Conservation (phyloP, 2,113 vertebrate species). For the Peromyscus californicus region DNA sequence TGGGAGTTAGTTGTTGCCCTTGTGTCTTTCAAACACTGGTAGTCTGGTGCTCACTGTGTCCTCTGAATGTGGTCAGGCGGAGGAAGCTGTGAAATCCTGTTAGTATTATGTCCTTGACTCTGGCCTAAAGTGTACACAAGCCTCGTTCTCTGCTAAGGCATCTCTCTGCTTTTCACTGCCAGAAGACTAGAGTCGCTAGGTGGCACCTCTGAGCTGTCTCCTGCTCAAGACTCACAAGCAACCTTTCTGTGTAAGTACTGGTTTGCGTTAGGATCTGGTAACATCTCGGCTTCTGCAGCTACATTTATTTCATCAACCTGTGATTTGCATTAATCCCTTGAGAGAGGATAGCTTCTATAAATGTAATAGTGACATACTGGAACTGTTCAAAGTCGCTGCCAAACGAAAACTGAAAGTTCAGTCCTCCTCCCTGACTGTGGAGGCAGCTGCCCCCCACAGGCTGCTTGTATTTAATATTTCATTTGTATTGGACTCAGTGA, state of each 20-base stretch:
- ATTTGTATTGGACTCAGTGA: constrained; percentile 13
- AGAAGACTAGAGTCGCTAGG: constrained; percentile 60
- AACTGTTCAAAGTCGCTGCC: background rate
- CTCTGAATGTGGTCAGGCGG: background rate
- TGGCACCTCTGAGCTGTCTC: constrained; percentile 61
- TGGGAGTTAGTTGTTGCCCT: background rate
- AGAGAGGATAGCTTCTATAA: background rate
- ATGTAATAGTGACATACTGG: background rate
- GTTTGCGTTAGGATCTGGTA: background rate
- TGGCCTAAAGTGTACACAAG: background rate
- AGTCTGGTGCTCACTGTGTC: background rate
- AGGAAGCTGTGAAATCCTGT: background rate
- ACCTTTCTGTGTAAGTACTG: background rate
- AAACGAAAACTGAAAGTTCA: constrained; percentile 44
- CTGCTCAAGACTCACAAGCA: background rate
- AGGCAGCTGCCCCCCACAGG: background rate
- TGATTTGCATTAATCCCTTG: constrained; percentile 23
- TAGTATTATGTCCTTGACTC: background rate
- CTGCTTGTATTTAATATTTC: constrained; percentile 40
- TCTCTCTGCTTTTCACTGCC: background rate
- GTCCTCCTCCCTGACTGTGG: background rate
- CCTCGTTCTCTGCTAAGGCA: background rate
- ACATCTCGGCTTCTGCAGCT: background rate
- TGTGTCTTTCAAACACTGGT: background rate
- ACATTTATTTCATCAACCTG: constrained; percentile 16